Conservation (phyloP, 2,888 invertebrate species). For the Trypoxylon attenuatum region DNA sequence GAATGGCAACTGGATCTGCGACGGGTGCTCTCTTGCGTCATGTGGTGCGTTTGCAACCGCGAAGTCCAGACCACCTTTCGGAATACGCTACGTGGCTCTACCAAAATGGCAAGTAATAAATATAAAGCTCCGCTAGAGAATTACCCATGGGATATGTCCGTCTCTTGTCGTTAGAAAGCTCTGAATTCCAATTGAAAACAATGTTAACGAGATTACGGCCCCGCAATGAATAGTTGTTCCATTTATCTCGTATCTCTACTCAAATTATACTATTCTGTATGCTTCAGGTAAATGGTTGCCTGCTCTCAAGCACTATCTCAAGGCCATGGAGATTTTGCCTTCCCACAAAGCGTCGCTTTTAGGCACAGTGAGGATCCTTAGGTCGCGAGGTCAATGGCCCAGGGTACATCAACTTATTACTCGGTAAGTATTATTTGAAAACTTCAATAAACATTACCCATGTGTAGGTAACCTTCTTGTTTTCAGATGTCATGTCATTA, state of each 20-base stretch:
- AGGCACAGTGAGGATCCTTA: constrained; percentile 79
- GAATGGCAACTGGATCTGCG: constrained; percentile 77
- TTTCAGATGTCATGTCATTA: too few relatives aligned
- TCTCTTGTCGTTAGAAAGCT: constrained; percentile 17
- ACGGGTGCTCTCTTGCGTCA: constrained; percentile 79
- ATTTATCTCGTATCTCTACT: constrained; percentile 16
- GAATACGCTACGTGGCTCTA: constrained; percentile 84
- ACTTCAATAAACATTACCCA: too few relatives aligned
- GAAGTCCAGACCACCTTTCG: constrained; percentile 82
- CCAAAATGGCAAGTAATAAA: constrained; percentile 77
- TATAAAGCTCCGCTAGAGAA: too few relatives aligned
- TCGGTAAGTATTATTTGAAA: constrained; percentile 77
- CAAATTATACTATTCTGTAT: constrained; percentile 45
- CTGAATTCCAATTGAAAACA: constrained; percentile 22
- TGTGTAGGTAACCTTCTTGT: too few relatives aligned
- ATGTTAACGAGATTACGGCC: constrained; percentile 27
- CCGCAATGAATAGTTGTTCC: constrained; percentile 5
- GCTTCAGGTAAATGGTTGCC: constrained; percentile 76
- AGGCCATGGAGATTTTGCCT: constrained; percentile 76
- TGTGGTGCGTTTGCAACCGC: constrained; percentile 81
- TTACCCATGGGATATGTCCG: constrained; percentile 17
- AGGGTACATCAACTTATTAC: constrained; percentile 81
- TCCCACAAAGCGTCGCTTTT: constrained; percentile 78
- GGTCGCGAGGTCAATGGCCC: constrained; percentile 80
- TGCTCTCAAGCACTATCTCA: constrained; percentile 77